phyloP scores from a whole-genome alignment of 2,113 vertebrate species.

The Epinephelus lanceolatus region DNA sequence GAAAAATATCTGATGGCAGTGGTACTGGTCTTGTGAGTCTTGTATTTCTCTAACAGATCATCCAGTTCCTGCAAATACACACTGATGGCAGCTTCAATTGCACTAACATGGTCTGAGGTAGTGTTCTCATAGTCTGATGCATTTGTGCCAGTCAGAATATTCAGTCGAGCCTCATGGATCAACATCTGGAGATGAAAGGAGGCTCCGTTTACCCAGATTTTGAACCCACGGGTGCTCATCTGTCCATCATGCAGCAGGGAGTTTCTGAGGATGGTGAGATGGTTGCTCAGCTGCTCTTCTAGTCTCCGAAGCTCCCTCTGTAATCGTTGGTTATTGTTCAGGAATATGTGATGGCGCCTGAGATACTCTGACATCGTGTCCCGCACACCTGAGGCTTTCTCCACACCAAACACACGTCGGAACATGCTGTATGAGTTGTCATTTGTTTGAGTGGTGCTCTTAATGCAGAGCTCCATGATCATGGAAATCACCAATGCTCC shows the following conservation, averaged over 20 bases:
- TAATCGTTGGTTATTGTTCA: neutral
- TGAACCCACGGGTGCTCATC: conserved; percentile 23
- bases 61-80: conserved; percentile 1
- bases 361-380: conserved; percentile 30
- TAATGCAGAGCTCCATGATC: neutral
- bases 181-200: conserved; percentile 42
- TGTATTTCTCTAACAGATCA: neutral
- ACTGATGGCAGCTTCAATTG: rapidly evolving
- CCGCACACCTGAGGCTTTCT: conserved; percentile 37
- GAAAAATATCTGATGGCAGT: too few species aligned
- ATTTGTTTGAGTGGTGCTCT: rapidly evolving
- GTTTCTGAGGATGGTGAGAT: conserved; percentile 40
- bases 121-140: neutral
- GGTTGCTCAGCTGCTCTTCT: conserved; percentile 9
- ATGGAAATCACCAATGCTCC: conserved; percentile 29
- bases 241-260: conserved; percentile 21
- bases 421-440: neutral
- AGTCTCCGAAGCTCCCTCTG: neutral
- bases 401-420: conserved; percentile 21
- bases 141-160: neutral
- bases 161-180: conserved; percentile 40
- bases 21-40: neutral
- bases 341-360: rapidly evolving
- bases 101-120: neutral
- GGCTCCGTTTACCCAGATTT: conserved; percentile 39